Evolutionary conservation across 2,113 vertebrate species (phyloP).

Genomic region (Saguinus midas): DNA sequence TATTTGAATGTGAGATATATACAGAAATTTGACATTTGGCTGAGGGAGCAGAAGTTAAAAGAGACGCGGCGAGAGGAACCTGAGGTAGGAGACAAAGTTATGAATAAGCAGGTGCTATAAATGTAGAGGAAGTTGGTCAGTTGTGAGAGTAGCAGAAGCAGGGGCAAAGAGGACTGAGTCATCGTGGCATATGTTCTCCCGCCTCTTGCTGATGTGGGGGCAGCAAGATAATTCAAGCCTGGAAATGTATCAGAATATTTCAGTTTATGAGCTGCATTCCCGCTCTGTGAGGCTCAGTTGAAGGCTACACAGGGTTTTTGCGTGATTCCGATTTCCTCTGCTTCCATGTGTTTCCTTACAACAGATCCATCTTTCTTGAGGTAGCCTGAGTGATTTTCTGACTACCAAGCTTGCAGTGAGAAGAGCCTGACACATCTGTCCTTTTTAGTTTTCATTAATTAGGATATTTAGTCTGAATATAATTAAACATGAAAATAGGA

Average conservation of each 20-base stretch:
- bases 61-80: neutral
- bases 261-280: neutral
- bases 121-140: conserved; percentile 20
- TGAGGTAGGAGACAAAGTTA: neutral
- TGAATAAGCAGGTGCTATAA: conserved; percentile 32
- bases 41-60: neutral
- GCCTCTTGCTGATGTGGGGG: neutral
- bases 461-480: neutral
- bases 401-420: neutral
- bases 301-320: neutral
- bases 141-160: neutral
- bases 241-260: neutral
- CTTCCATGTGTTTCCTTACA: neutral
- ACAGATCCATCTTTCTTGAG: neutral
- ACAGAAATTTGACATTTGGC: neutral
- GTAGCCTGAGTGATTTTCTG: neutral
- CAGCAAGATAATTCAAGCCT: neutral
- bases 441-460: conserved; percentile 26
- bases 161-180: neutral
- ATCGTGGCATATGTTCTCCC: neutral
- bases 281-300: neutral
- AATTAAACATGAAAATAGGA: conserved; percentile 25
- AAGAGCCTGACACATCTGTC: neutral
- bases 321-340: neutral
- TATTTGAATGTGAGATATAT: neutral